Evolutionary conservation across 2,113 vertebrate species (phyloP).

Genomic region (Pampusana beccarii): DNA sequence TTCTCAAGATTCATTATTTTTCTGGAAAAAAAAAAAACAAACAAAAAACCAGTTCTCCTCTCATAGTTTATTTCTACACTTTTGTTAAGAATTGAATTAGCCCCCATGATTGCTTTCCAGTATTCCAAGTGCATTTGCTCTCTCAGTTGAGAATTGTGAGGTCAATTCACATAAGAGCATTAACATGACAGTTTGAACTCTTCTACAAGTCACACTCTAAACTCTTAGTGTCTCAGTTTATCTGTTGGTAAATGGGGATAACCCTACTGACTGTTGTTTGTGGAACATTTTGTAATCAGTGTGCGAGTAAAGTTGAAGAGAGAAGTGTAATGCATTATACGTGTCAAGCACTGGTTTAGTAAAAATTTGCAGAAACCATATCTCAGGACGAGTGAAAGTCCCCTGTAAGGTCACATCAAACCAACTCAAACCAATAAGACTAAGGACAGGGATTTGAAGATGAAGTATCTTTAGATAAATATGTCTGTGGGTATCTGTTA

Average conservation of each 20-base stretch:
- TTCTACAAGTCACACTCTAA: not conserved
- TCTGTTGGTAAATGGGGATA: not conserved
- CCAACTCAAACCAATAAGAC: not conserved
- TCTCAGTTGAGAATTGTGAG: not conserved
- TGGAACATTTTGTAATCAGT: not conserved
- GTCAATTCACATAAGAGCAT: not conserved
- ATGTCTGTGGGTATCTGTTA: not conserved
- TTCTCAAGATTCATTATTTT: not conserved
- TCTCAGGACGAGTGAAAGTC: not conserved
- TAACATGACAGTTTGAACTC: not conserved
- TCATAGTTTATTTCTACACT: not conserved
- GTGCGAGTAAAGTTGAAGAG: not conserved
- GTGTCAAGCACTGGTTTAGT: not conserved
- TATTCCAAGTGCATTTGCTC: not conserved
- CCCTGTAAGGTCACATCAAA: not conserved
- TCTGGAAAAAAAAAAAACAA: not conserved
- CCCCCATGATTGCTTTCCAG: not conserved
- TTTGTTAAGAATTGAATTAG: not conserved
- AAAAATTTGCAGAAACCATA: not conserved
- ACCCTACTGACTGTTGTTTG: accelerated
- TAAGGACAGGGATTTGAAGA: not conserved
- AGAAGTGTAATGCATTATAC: not conserved
- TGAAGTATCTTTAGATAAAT: not conserved
- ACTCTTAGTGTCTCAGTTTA: not conserved
- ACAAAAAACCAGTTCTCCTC: not conserved